A percentile compares a stretch with the other conserved stretches of the same genome.
phyloP scores from a whole-genome alignment of 2,113 vertebrate species.

The Cariama cristata region DNA sequence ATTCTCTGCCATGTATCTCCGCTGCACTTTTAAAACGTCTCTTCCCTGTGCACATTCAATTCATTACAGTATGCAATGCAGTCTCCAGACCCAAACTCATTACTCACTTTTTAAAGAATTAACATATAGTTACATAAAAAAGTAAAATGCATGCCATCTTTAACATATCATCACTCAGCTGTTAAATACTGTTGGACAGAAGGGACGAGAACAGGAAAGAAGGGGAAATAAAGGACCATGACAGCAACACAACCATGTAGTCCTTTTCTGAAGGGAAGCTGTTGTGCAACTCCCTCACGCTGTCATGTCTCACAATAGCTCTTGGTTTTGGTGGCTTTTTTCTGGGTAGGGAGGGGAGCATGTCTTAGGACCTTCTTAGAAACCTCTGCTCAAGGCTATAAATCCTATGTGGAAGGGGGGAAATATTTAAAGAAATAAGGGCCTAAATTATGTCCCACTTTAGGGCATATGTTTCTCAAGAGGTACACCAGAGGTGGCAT shows the following conservation, averaged over 20 bases:
- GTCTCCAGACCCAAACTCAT: neutral
- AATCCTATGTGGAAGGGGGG: neutral
- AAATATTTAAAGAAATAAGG: neutral
- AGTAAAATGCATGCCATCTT: neutral
- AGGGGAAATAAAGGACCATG: neutral
- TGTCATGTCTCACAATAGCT: neutral
- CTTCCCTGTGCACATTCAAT: accelerated
- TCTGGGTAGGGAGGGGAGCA: neutral
- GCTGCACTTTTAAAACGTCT: neutral
- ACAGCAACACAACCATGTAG: neutral
- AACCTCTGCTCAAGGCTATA: neutral
- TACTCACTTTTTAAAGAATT: neutral
- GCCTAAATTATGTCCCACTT: neutral
- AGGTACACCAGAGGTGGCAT: neutral
- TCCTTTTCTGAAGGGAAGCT: neutral
- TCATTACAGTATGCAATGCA: neutral
- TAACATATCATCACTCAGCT: neutral
- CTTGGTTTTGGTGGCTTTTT: neutral
- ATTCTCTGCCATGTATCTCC: neutral
- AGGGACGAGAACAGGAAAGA: neutral
- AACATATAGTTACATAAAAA: neutral
- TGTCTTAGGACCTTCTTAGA: neutral
- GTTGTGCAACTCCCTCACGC: neutral
- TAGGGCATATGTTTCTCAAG: neutral
- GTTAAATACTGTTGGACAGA: neutral